A percentile compares a stretch with the other conserved stretches of the same genome.
These are phyloP conservation scores for Acleris emargana DNA, from an alignment of 2,888 invertebrate species.

Conservation along the genomic window DNA sequence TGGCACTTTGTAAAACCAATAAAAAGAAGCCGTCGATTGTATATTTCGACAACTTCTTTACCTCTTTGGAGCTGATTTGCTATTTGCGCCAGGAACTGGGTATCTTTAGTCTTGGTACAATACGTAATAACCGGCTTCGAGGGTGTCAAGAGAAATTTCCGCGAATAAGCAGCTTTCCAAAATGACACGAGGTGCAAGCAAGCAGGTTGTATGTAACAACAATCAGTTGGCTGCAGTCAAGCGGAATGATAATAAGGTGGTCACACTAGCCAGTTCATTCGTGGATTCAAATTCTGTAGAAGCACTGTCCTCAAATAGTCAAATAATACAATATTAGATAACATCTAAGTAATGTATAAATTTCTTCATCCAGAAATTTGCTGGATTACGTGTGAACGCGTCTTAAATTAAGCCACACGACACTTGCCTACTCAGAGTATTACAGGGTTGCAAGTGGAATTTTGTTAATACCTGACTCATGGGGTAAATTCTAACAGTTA, in stretches of 20 bases:
- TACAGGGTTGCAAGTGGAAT: too few species aligned
- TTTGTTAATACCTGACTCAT: too few species aligned
- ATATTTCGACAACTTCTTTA: constrained; percentile 36
- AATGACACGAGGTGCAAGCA: constrained; percentile 19
- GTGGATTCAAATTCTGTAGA: constrained; percentile 1
- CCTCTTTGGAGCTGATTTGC: constrained; percentile 33
- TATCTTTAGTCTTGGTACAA: constrained; percentile 36
- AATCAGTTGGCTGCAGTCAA: too few species aligned
- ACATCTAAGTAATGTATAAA: too few species aligned
- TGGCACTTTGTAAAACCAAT: constrained; percentile 30
- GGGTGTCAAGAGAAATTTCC: constrained; percentile 30
- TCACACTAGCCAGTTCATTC: constrained; percentile 8
- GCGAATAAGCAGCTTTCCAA: constrained; percentile 24
- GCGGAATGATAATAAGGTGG: too few species aligned
- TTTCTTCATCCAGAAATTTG: too few species aligned
- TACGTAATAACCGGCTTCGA: constrained; percentile 35
- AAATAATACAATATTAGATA: not conserved
- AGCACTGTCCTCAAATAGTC: not conserved
- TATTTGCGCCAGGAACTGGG: constrained; percentile 32
- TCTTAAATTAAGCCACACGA: too few species aligned
- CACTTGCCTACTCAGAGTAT: too few species aligned
- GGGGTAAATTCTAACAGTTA: too few species aligned
- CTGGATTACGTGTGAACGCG: too few species aligned
- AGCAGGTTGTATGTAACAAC: constrained; percentile 33
- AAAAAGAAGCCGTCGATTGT: constrained; percentile 21